A percentile compares a stretch with the other conserved stretches of the same genome.
These are phyloP conservation scores for Phylloscopus trochilus DNA, from an alignment of 2,113 vertebrate genomes.

Conservation along the genomic window DNA sequence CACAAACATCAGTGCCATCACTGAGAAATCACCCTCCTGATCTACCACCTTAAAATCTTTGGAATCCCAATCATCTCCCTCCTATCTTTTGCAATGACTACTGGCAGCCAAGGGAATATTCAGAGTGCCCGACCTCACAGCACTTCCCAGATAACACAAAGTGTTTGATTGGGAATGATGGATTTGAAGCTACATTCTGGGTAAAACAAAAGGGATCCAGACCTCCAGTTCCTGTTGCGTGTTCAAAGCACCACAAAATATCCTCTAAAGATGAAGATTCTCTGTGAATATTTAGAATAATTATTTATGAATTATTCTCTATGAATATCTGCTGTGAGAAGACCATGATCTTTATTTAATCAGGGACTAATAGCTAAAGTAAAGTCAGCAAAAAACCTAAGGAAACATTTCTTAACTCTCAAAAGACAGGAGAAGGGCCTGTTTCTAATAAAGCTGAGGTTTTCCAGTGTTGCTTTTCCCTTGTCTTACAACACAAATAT, in stretches of 20 bases:
- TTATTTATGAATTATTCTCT: neutral
- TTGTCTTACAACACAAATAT: neutral
- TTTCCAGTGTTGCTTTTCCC: neutral
- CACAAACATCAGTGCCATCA: neutral
- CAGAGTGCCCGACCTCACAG: neutral
- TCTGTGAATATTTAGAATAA: neutral
- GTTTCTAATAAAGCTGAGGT: neutral
- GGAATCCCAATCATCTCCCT: neutral
- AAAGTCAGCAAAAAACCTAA: neutral
- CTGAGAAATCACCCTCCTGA: neutral
- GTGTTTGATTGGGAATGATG: neutral
- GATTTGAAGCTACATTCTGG: neutral
- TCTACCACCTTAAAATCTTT: neutral
- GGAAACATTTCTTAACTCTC: neutral
- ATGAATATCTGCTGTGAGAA: neutral
- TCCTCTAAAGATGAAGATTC: neutral
- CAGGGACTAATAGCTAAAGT: neutral
- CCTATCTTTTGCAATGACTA: neutral
- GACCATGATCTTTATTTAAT: neutral
- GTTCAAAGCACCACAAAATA: neutral
- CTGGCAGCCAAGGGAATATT: neutral
- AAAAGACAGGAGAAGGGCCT: neutral
- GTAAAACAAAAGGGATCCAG: neutral
- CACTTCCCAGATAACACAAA: neutral
- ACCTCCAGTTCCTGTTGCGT: neutral